Evolutionary conservation across 2,888 invertebrate species (phyloP), one percentile per base, ranked within the genome.

Genomic region (Frankliniella fusca): DNA sequence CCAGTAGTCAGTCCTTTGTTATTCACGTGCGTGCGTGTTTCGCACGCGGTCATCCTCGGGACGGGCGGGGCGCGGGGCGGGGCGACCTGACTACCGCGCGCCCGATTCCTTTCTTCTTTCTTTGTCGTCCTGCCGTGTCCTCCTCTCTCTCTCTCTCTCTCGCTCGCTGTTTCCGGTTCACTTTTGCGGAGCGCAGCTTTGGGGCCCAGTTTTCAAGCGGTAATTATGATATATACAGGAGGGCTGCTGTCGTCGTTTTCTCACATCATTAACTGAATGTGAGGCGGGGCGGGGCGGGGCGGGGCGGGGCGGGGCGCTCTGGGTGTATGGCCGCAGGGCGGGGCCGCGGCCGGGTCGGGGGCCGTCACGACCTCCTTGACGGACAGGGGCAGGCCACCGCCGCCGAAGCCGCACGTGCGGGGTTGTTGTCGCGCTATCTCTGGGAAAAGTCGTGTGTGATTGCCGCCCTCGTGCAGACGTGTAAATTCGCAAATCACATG

Each of bases 191-290:
- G 70, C 61, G 61, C 61, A 1, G 61, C 38, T 8, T 61, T 61
- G 61, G 61, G 61, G 10, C 27, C 38, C 70, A 27, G 38, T 38
- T 38, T 38, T 38, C 38, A 54, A 20, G 54, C 18, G 54, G 54
- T 76, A 76, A 76, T 76, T 76, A 76, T 76, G 70, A 76, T 76
- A 76, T 23, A 76, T 27, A 12, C 70, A 27, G 11, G 20, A 27
- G 15, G 54, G 54, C 20, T 76, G n/a, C 23, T 76, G 70, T 76
- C 70, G 70, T 76, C 70, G 27, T 76, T 76, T 76, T 76, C 70
- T 76, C 70, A 76, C 70, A 76, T 76, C 70, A 76, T 76, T 76
- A 76, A 23, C 23, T 8, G 70, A 8, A 23, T 27, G 27, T 23
- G 3, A 9, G 12, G 70, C 27, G 18, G 20, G 54, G 15, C 23